These are phyloP conservation scores for Nebria ingens DNA, from an alignment of 1,140 invertebrate genomes.

Conservation along the genomic window DNA sequence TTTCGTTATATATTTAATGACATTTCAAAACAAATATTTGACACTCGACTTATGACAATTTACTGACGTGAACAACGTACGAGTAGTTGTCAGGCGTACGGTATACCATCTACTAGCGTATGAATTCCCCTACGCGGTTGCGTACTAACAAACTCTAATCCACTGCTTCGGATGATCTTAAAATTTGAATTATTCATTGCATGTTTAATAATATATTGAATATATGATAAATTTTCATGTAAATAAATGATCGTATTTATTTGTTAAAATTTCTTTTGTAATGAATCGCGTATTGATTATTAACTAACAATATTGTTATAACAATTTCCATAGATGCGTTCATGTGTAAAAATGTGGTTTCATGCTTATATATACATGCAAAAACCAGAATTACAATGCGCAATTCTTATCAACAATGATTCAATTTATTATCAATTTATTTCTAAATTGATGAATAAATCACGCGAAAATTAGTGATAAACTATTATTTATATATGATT, in stretches of 20 bases:
- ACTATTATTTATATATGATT: too few relatives aligned
- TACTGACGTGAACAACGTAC: not conserved
- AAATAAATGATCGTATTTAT: not conserved
- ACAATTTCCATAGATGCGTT: not conserved
- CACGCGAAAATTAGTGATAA: too few relatives aligned
- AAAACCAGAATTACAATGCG: not conserved
- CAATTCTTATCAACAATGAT: too few relatives aligned
- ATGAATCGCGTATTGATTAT: constrained; percentile 3
- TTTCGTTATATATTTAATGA: not conserved
- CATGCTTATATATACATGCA: not conserved
- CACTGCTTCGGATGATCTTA: not conserved
- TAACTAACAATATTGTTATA: not conserved
- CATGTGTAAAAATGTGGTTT: constrained; percentile 8
- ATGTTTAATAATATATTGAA: too few relatives aligned
- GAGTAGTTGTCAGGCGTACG: not conserved
- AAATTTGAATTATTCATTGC: not conserved
- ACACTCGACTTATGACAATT: not conserved
- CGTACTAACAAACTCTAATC: not conserved
- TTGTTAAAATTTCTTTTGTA: not conserved
- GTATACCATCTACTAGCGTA: not conserved
- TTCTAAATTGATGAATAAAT: too few relatives aligned
- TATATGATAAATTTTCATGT: not conserved
- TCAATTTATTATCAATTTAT: too few relatives aligned
- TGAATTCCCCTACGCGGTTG: not conserved
- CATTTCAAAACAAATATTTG: constrained; percentile 6